Base-by-base conservation (phyloP, 2,888 invertebrate species). In the Cecidostiba fungosa region DNA sequence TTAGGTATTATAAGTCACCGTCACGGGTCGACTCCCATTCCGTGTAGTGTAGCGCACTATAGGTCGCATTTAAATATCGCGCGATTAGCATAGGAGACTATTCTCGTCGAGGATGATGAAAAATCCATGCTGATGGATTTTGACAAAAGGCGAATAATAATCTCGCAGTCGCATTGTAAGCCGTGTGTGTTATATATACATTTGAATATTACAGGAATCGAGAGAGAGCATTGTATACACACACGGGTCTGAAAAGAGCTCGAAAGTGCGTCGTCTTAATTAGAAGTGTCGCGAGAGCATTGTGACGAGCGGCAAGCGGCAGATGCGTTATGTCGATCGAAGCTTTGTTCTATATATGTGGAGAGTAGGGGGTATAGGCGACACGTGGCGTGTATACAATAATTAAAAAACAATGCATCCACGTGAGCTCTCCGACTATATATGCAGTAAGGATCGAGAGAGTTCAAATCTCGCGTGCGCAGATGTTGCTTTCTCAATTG, bases 341-440 rank as follows among this genome's bases (percentile, higher is more conserved):
- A 74, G 88, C 87, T 89, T 90, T 90, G 90, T 90, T 91, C 8
- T 59, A 59, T n/a, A n/a, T 5, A 32, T 29, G 66, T 80, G 85
- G 87, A 87, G 87, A 86, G 84, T 83, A 86, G 77, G 82, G 86
- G 85, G 82, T 85, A 86, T 85, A 87, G 85, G 88, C 88, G 73
- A 89, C 90, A 89, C 90, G 90, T 90, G 89, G 89, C 85, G 88
- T 90, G 72, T 78, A 90, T 91, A 59, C 54, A 59, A 59, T 92
- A 92, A 91, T 92, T 91, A 92, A 92, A 59, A 59, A 92, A 92
- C 92, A 91, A 91, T 92, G 88, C 88, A 87, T 87, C 88, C 87
- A 87, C 87, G 87, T 87, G 88, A 88, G 88, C 19, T 54, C 47
- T 14, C 83, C 86, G 88, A 85, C 88, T 88, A 88, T 88, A 12